phyloP scores from a whole-genome alignment of 1,140 invertebrate genomes.

The Reticulitermes speratus region DNA sequence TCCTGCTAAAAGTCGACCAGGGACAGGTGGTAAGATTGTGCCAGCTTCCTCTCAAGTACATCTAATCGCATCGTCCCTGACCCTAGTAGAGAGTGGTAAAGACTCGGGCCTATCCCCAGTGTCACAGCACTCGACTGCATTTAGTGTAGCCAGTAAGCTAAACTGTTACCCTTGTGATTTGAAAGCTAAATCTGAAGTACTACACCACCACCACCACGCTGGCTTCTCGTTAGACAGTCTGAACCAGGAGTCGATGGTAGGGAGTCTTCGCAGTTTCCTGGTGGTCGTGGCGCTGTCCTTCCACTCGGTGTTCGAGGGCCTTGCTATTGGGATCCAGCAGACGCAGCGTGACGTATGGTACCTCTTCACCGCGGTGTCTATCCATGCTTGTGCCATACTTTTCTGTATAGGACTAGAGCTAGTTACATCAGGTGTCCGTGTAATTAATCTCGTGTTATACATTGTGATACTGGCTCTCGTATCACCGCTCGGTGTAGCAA shows the following conservation, averaged over 20 bases:
- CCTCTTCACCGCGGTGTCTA: conserved; percentile 52
- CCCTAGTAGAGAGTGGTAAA: conserved; percentile 20
- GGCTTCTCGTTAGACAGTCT: conserved; percentile 27
- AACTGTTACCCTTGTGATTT: conserved; percentile 21
- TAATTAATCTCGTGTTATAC: conserved; percentile 43
- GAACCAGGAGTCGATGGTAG: conserved; percentile 28
- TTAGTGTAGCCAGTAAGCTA: conserved; percentile 29
- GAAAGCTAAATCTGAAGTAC: not conserved
- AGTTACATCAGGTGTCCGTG: conserved; percentile 43
- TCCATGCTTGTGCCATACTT: conserved; percentile 58
- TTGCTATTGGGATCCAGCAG: conserved; percentile 61
- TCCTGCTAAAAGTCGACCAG: not conserved
- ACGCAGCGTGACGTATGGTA: conserved; percentile 49
- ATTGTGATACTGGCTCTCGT: conserved; percentile 46
- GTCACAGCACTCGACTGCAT: not conserved
- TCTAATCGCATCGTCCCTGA: conserved; percentile 30
- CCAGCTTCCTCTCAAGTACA: conserved; percentile 31
- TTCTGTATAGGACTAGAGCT: conserved; percentile 50
- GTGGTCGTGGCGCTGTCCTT: conserved; percentile 62
- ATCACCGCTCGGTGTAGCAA: conserved; percentile 46
- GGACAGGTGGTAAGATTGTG: conserved; percentile 29
- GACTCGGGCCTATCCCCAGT: not conserved
- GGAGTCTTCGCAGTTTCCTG: conserved; percentile 47
- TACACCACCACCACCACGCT: conserved; percentile 32
- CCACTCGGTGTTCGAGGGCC: conserved; percentile 65